These are phyloP conservation scores for Belgica antarctica DNA, from an alignment of 2,888 invertebrate species.

Conservation along the genomic window DNA sequence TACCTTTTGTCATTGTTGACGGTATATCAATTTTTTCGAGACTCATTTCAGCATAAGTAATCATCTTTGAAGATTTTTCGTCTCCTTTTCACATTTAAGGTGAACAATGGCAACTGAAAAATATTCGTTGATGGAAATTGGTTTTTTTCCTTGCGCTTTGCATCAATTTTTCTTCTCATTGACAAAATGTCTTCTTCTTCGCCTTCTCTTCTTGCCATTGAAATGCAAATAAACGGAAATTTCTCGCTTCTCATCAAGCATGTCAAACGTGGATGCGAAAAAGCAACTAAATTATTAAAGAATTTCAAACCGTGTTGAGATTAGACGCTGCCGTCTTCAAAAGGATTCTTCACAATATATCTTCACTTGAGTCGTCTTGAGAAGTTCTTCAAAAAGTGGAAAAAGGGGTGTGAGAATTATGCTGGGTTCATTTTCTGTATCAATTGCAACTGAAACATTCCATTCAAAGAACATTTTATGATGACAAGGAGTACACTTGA, in stretches of 20 bases:
- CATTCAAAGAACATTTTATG: conserved; percentile 28
- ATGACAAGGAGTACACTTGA: conserved; percentile 32
- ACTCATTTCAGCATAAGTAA: conserved; percentile 39
- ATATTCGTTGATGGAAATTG: conserved; percentile 38
- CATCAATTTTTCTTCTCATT: conserved; percentile 29
- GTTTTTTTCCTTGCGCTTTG: conserved; percentile 23
- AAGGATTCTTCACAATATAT: not conserved
- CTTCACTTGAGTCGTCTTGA: conserved; percentile 5
- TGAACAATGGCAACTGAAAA: conserved; percentile 24
- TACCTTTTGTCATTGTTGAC: conserved; percentile 38
- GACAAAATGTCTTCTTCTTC: no score
- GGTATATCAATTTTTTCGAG: conserved; percentile 26
- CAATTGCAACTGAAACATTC: not conserved
- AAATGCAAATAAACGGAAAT: conserved; percentile 32
- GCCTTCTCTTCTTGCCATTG: not conserved
- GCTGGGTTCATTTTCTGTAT: conserved; percentile 5
- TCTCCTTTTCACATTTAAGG: not conserved
- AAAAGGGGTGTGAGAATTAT: conserved; percentile 33
- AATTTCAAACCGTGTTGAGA: conserved; percentile 4
- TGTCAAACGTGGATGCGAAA: conserved; percentile 8
- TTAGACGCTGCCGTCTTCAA: not conserved
- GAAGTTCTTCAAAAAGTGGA: no score
- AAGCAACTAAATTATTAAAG: not conserved
- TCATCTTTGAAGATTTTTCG: conserved; percentile 33
- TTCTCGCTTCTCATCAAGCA: not conserved